These are phyloP conservation scores for Microcebus murinus DNA, from an alignment of 2,113 vertebrate species.

Conservation along the genomic window DNA sequence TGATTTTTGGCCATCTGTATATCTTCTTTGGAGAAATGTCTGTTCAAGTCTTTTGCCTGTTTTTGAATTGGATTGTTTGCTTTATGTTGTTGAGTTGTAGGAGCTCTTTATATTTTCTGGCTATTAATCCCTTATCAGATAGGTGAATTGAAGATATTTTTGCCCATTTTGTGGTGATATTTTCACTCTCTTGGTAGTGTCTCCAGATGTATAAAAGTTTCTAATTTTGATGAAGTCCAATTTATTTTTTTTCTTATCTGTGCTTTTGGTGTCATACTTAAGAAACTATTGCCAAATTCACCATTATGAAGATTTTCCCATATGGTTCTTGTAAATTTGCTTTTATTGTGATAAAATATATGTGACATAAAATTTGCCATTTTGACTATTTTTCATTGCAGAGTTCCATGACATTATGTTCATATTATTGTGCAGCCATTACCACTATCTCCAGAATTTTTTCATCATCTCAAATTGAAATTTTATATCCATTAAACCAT, in stretches of 20 bases:
- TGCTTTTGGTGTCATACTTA: neutral
- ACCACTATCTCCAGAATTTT: too few species aligned
- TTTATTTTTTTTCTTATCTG: neutral
- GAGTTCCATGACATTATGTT: neutral
- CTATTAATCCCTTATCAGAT: neutral
- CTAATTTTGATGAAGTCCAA: neutral
- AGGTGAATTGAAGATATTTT: neutral
- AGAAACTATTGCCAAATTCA: neutral
- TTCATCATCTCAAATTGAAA: too few species aligned
- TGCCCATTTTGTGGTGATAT: neutral
- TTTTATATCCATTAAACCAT: too few species aligned
- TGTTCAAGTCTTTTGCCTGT: neutral
- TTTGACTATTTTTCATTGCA: neutral
- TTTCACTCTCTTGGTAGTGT: neutral
- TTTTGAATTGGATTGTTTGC: neutral
- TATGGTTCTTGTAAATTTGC: neutral
- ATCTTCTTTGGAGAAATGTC: too few species aligned
- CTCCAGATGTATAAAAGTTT: neutral
- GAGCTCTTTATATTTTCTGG: neutral
- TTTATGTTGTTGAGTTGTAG: neutral
- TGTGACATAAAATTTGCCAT: neutral
- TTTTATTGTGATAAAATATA: neutral
- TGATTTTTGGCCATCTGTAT: too few species aligned
- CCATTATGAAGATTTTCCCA: neutral
- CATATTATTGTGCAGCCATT: too few species aligned